phyloP scores from a whole-genome alignment of 2,113 vertebrate genomes.

The Corythornis madagascariensis region DNA sequence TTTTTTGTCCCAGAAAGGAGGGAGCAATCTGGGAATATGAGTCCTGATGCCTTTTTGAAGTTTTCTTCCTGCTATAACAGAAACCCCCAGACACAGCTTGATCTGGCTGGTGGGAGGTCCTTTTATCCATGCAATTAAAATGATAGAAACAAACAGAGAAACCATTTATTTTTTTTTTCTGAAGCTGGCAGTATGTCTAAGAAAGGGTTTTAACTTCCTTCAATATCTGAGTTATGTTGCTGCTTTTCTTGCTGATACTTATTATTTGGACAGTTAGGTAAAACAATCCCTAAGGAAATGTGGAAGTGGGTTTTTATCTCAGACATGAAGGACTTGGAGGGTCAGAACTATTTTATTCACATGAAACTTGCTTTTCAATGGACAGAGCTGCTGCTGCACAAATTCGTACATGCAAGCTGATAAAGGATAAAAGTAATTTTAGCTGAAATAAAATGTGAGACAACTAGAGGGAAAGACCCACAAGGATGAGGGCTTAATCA shows the following conservation, averaged over 20 bases:
- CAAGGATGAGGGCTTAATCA: conserved; percentile 71
- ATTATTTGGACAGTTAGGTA: conserved; percentile 48
- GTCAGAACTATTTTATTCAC: conserved; percentile 64
- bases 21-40: background rate
- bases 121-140: conserved; percentile 32
- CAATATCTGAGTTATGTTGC: background rate
- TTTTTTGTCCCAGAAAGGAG: background rate
- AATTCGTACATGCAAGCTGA: conserved; percentile 62
- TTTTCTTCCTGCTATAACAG: background rate
- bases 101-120: background rate
- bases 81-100: background rate
- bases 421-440: conserved; percentile 73
- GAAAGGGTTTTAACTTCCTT: conserved; percentile 15
- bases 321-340: background rate
- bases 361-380: conserved; percentile 59
- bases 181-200: background rate
- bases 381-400: conserved; percentile 59
- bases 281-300: conserved; percentile 59
- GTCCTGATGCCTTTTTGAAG: background rate
- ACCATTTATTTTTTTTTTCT: background rate
- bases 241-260: conserved; percentile 42
- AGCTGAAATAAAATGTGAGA: conserved; percentile 64
- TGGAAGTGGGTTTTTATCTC: conserved; percentile 59
- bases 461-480: conserved; percentile 40
- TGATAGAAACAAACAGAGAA: conserved; percentile 11